Evolutionary conservation across 2,888 invertebrate species (phyloP).

Genomic region (Agapetus fuscipes): DNA sequence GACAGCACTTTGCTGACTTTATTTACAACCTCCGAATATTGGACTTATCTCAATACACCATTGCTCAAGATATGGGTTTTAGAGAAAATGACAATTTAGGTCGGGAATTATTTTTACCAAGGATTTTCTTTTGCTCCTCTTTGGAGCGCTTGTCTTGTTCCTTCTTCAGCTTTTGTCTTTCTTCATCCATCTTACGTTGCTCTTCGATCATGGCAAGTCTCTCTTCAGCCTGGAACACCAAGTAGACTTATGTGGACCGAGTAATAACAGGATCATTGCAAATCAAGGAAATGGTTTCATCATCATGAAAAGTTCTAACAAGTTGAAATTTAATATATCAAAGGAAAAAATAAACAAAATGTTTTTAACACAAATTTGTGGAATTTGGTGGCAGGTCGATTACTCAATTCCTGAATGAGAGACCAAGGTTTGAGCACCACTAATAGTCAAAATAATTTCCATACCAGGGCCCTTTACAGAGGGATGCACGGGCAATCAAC

Average conservation of each 20-base stretch:
- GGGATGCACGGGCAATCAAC: too few relatives aligned
- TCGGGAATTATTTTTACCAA: constrained; percentile 94
- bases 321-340: too few relatives aligned
- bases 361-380: too few relatives aligned
- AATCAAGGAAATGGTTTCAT: background rate
- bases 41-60: too few relatives aligned
- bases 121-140: constrained; percentile 93
- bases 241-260: background rate
- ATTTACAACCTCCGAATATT: too few relatives aligned
- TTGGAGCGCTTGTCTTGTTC: constrained; percentile 88
- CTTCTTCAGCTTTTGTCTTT: constrained; percentile 83
- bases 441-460: too few relatives aligned
- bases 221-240: constrained; percentile 81
- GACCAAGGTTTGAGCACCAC: too few relatives aligned
- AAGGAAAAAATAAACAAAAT: too few relatives aligned
- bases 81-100: constrained; percentile 90
- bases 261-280: background rate
- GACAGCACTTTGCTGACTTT: too few relatives aligned
- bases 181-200: constrained; percentile 92
- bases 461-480: too few relatives aligned
- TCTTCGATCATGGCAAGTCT: constrained; percentile 94
- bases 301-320: constrained; percentile 1
- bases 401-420: too few relatives aligned
- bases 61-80: constrained; percentile 65
- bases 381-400: too few relatives aligned